Evolutionary conservation across 2,797 vertebrate genomes (phyloP), one percentile per base, ranked within the genome.

Genomic region (Typhlichthys subterraneus): DNA sequence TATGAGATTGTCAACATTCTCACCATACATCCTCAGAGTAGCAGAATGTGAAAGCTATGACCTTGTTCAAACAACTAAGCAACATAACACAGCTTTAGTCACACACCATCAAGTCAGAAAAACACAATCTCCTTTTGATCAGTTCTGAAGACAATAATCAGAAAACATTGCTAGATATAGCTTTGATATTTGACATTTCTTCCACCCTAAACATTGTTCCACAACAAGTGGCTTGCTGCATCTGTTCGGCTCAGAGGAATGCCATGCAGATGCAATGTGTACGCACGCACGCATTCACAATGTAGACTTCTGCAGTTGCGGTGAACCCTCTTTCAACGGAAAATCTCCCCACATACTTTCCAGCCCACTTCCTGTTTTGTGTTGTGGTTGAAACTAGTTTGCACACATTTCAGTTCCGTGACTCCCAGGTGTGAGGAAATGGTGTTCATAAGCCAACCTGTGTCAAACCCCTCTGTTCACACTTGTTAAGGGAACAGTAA

Each of bases 361-460:
- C 77, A 70, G 59, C 75, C 85, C 84, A 89, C 85, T 84, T 91
- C 85, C 90, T 84, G 70, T 84, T 72, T 79, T 76, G 76, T 69
- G 79, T 72, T 86, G 69, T 73, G 80, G 80, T 79, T 80, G 80
- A 66, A 85, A 82, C 82, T 66, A 62, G 59, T 17, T 59, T 82
- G 82, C 84, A 81, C 72, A 77, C 70, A 79, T 82, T 78, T 83
- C 82, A 80, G 81, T 86, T 88, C 83, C 83, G 80, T 51, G 59
- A 87, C 68, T 87, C 61, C 59, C 70, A 82, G 76, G 81, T 81
- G 76, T 79, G 80, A 77, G 71, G 72, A 58, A 77, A 81, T 72
- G 59, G 67, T 12, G 58, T 33, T 33, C 33, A n/a, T 70, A 69
- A 79, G 58, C 48, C 13, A 45, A 57, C 59, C 66, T 57, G 58